A percentile compares a stretch with the other conserved stretches of the same genome.
These are phyloP conservation scores for Epistrophella euchroma DNA, from an alignment of 2,888 invertebrate species.

Conservation along the genomic window DNA sequence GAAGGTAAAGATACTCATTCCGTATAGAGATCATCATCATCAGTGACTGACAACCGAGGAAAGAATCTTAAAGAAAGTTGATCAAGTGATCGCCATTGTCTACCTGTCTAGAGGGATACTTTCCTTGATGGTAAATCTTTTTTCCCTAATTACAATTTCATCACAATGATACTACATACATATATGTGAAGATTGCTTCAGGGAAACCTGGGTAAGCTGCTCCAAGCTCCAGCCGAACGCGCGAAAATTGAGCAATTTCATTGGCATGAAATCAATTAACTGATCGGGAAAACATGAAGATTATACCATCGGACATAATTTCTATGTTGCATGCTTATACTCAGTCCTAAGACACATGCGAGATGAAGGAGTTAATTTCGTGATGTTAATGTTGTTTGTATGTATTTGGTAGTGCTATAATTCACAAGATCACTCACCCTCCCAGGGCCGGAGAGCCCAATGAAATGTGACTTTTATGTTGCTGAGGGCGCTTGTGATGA, in stretches of 20 bases:
- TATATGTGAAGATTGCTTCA: conserved; percentile 23
- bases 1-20: conserved; percentile 16
- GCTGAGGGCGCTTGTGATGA: background rate
- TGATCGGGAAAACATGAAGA: conserved; percentile 72
- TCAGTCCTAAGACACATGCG: background rate
- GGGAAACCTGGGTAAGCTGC: background rate
- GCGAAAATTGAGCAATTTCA: conserved; percentile 74
- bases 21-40: conserved; percentile 10
- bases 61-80: conserved; percentile 66
- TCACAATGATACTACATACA: conserved; percentile 1
- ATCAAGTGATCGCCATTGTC: conserved; percentile 68
- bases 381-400: conserved; percentile 19
- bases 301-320: conserved; percentile 74
- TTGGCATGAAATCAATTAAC: conserved; percentile 76
- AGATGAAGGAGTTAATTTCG: conserved; percentile 21
- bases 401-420: background rate
- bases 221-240: conserved; percentile 38
- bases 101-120: conserved; percentile 43
- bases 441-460: background rate
- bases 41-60: conserved; percentile 61
- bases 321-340: conserved; percentile 58
- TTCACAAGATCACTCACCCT: conserved; percentile 9
- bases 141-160: conserved; percentile 70
- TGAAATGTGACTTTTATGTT: background rate
- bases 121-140: conserved; percentile 29